Evolutionary conservation across 2,888 invertebrate species (phyloP), one percentile per base, ranked within the genome.

Genomic region (Synanthedon tipuliformis): DNA sequence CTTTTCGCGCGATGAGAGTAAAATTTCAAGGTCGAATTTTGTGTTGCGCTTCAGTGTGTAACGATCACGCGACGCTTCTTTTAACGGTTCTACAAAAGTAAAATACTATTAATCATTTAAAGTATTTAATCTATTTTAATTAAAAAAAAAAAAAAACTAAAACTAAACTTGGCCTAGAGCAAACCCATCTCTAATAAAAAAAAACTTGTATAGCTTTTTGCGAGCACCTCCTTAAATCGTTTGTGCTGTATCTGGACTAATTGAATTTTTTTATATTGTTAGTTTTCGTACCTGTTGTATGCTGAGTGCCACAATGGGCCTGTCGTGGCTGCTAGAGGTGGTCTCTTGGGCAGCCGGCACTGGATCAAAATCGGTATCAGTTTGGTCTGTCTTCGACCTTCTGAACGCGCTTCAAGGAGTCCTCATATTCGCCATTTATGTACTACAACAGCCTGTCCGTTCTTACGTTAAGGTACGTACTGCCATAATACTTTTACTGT

Each of bases 281-380:
- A 89, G 90, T 54, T 89, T 90, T 62, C 83, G 89, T 8, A 88
- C 89, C 51, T 89, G 90, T 60, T 79, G 90, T 57, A 76, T 91
- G 45, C 80, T 93, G 5, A 92, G 91, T 53, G 79, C 90, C 56
- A 88, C 92, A 57, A 91, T 93, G 89, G 91, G 92, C 0, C 75
- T 92, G 8, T 92, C 92, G 51, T 93, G 93, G 93, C 83, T 90
- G 40, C 85, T 92, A 71, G 93, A 93, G 72, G 85, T 93, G 58
- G 88, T 92, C 0, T 92, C 92, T 0, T 92, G 90, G 89, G 86
- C 87, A 51, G 87, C 87, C 0, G 89, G 89, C 1, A 88, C 89
- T 51, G 82, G 88, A 52, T 72, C 86, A 0, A 69, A 81, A 1
- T 81, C 82, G 0, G 78, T 82, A 18, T 81, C 87, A 8, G 81